Base-by-base conservation (phyloP, 2,113 vertebrate genomes). In the Oxyura jamaicensis region DNA sequence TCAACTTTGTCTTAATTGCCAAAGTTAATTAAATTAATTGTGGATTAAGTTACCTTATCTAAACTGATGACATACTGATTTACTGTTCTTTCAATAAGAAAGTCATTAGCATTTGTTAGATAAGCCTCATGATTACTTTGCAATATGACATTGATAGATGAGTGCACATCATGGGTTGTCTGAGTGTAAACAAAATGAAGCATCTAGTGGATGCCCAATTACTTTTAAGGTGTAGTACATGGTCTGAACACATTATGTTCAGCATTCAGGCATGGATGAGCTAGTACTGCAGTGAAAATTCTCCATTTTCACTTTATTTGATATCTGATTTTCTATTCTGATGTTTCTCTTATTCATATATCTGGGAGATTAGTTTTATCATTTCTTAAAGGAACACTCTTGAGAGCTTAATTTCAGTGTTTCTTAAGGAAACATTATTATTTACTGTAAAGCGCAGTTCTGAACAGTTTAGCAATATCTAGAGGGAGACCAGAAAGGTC, bases 21-120 rank as follows among this genome's bases (percentile, higher is more conserved):
- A 79, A 81, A 79, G 44, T 86, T 96, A 95, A 97, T 94, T 91
- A 84, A 94, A 97, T 96, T 95, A 95, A 82, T 94, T 91, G 80
- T 65, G 55, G 81, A 93, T 95, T 96, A 96, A 92, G 60, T 88
- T 93, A 94, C 75, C 21, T 89, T 63, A 65, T 15, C 42, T 94
- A 86, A 95, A 21, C 26, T 92, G 21, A 88, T 67, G 58, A 74
- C 72, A 94, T 59, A 83, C 21, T 80, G 60, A 58, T 86, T 95
- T 90, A 78, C 72, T 78, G 8, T 53, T 93, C 71, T 95, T 97
- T 90, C 73, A 50, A 46, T 76, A 74, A 83, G 55, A 76, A 94
- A 90, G 46, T 76, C 29, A 77, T 95, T 94, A 94, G 7, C 69
- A 90, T 93, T 93, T 68, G 71, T 94, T 95, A 95, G 83, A 86